Conservation (phyloP, 2,888 invertebrate genomes). For the Synanthedon formicaeformis region DNA sequence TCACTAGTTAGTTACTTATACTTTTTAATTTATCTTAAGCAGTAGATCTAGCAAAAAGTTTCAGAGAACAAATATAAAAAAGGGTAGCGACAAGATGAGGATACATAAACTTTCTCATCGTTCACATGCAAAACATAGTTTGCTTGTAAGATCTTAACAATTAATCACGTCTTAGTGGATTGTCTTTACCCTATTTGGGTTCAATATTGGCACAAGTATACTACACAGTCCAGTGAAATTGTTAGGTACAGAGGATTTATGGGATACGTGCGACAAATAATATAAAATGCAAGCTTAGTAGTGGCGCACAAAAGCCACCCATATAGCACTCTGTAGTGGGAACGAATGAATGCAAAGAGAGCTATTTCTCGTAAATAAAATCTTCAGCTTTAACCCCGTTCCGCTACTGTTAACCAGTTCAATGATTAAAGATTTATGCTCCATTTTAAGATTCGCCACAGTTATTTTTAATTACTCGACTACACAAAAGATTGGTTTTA, state of each 20-base stretch:
- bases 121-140: too few species aligned
- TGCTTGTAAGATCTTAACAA: too few species aligned
- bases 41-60: too few species aligned
- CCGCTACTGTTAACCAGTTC: conserved; percentile 19
- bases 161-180: too few species aligned
- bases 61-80: too few species aligned
- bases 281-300: conserved; percentile 20
- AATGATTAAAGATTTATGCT: neutral
- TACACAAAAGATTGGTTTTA: neutral
- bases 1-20: too few species aligned
- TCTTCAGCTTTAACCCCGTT: conserved; percentile 15
- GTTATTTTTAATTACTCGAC: neutral
- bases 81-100: too few species aligned
- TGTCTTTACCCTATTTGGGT: too few species aligned
- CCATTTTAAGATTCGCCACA: neutral
- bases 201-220: neutral
- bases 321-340: conserved; percentile 10
- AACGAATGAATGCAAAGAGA: conserved; percentile 16
- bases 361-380: conserved; percentile 5
- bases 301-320: conserved; percentile 13
- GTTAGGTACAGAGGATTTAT: conserved; percentile 21
- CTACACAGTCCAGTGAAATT: conserved; percentile 17
- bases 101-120: too few species aligned
- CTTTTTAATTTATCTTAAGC: too few species aligned
- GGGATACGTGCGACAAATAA: conserved; percentile 20